Percentiles rank a stretch among this genome's conserved stretches.
These are phyloP conservation scores for Zaprionus bogoriensis DNA, from an alignment of 2,888 invertebrate species.

Conservation along the genomic window DNA sequence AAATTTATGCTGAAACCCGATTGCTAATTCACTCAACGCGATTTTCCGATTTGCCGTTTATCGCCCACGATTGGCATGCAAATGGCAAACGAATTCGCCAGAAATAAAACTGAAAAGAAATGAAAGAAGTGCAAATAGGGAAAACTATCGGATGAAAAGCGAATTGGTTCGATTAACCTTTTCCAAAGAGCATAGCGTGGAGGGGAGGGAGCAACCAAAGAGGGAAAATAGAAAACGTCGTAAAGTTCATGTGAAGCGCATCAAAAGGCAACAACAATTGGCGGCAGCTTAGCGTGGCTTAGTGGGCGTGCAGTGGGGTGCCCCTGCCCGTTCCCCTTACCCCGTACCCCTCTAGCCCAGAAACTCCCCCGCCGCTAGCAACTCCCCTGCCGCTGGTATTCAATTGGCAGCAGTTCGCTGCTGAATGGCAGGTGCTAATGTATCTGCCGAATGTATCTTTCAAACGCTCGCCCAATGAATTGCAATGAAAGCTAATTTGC, in stretches of 20 bases:
- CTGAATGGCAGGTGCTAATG: slow-evolving; percentile 73
- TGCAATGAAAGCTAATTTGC: slow-evolving; percentile 77
- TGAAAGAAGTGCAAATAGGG: not conserved
- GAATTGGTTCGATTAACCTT: slow-evolving; percentile 73
- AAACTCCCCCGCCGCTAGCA: not conserved
- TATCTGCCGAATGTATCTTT: slow-evolving; percentile 65
- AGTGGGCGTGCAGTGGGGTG: slow-evolving; percentile 18
- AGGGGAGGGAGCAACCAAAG: not conserved
- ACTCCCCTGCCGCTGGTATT: slow-evolving; percentile 1
- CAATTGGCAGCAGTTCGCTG: slow-evolving; percentile 58
- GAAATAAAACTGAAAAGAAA: slow-evolving; percentile 6
- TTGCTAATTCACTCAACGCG: slow-evolving; percentile 25
- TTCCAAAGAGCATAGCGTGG: slow-evolving; percentile 15
- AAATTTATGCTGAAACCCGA: slow-evolving; percentile 38
- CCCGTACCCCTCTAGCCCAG: not conserved
- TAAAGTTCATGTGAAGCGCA: slow-evolving; percentile 53
- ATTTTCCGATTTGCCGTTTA: too few species aligned
- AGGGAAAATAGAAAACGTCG: slow-evolving; percentile 24
- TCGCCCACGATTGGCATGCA: slow-evolving; percentile 39
- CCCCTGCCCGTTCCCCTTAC: not conserved
- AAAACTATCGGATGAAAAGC: slow-evolving; percentile 22
- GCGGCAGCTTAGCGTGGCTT: slow-evolving; percentile 32
- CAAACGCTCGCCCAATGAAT: slow-evolving; percentile 58
- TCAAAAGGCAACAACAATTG: slow-evolving; percentile 41
- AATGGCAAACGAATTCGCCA: slow-evolving; percentile 21